Evolutionary conservation across 2,113 vertebrate genomes (phyloP), one percentile per base, ranked within the genome.

Genomic region (Dendrocopos noguchii): DNA sequence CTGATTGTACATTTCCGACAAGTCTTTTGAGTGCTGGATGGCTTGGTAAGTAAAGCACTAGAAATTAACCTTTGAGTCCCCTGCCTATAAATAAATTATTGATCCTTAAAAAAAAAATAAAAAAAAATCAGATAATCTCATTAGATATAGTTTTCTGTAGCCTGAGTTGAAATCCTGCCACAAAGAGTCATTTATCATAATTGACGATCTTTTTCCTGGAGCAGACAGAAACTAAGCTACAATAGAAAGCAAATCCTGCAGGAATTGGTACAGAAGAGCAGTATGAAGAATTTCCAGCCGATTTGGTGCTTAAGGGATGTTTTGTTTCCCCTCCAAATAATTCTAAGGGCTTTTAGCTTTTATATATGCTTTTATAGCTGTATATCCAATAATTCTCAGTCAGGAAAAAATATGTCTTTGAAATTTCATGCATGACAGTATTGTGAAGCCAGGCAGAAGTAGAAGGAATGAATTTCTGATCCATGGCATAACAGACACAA

Each of bases 11-110:
- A 80, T 73, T 88, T 86, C 52, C 85, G 95, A 63, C 28, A 75
- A 71, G 87, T 82, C 39, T 27, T 88, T 84, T 71, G 36, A 73
- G 80, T 75, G 65, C 80, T 80, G 60, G 52, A 63, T 52, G 84
- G 19, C 42, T 84, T 71, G 65, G 88, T 56, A 61, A 93, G 56
- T 60, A 74, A 94, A 91, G 87, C 82, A 61, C 57, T 88, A 65
- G 80, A 94, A 97, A 95, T 95, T 94, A 97, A 97, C 96, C 93
- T 88, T 25, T 21, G 19, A 87, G 73, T 12, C 44, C 27, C 57
- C 61, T 91, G 12, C 39, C 88, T 93, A 81, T 92, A 81, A 92
- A 96, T 94, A 93, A 96, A 84, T 92, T 93, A 94, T 89, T 70
- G 86, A 91, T 88, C 81, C 82, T 91, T 85, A 82, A 87, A 90